Evolutionary conservation across 2,888 invertebrate species (phyloP).

Genomic region (Apamea sordens): DNA sequence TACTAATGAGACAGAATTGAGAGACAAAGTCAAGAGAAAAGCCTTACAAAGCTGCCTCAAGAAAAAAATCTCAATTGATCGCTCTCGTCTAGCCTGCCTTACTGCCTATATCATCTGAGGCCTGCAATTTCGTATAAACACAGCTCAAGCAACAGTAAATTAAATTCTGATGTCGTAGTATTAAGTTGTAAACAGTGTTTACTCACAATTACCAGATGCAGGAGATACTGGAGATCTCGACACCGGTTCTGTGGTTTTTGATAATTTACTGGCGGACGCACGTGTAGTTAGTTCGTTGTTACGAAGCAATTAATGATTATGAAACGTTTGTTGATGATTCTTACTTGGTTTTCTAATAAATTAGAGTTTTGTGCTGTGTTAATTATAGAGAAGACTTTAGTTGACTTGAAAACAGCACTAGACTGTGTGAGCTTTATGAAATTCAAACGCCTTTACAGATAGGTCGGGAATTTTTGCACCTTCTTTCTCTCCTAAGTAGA

Average conservation of each 20-base stretch:
- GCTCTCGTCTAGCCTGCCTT: constrained; percentile 48
- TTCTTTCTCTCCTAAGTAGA: neutral
- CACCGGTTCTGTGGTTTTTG: constrained; percentile 70
- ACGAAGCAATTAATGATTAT: constrained; percentile 53
- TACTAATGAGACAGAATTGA: constrained; percentile 3
- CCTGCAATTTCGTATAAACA: constrained; percentile 80
- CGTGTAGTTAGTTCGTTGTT: constrained; percentile 51
- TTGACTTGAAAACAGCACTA: too few relatives aligned
- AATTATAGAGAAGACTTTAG: neutral
- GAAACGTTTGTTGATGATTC: constrained; percentile 36
- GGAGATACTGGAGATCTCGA: constrained; percentile 51
- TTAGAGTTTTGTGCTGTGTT: neutral
- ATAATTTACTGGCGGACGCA: constrained; percentile 64
- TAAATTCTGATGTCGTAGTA: constrained; percentile 83
- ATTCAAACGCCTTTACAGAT: neutral
- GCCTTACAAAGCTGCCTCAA: neutral
- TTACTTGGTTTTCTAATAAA: neutral
- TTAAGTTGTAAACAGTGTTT: constrained; percentile 79
- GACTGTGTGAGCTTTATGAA: too few relatives aligned
- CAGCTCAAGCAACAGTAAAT: constrained; percentile 79
- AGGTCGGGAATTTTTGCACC: neutral
- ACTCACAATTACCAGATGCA: constrained; percentile 66
- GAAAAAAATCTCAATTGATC: constrained; percentile 25
- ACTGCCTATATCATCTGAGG: constrained; percentile 42
- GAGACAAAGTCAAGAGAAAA: neutral